Conservation (phyloP, 2,888 invertebrate genomes). For the Phytoseiulus persimilis region DNA sequence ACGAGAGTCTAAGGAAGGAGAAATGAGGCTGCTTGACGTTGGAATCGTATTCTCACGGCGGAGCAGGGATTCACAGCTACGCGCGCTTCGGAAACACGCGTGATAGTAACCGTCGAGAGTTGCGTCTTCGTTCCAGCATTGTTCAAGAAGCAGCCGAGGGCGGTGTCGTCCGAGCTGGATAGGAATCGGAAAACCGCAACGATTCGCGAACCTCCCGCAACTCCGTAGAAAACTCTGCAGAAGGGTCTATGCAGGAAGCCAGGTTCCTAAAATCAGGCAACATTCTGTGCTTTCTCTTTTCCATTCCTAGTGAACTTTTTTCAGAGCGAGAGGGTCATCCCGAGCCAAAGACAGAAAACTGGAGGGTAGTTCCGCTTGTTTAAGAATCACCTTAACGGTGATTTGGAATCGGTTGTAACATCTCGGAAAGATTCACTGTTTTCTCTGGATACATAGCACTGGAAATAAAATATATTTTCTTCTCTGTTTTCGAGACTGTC, state of each 20-base stretch:
- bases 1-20: not conserved
- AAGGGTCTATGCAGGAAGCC: not conserved
- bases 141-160: not conserved
- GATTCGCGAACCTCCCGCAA: not conserved
- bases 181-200: not conserved
- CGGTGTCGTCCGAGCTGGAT: not conserved
- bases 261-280: too few relatives aligned
- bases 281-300: too few relatives aligned
- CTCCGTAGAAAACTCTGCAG: not conserved
- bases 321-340: too few relatives aligned
- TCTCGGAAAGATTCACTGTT: not conserved
- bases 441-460: not conserved
- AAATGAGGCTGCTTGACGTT: not conserved
- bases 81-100: not conserved
- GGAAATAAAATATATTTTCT: not conserved
- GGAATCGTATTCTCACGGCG: not conserved
- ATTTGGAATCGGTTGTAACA: not conserved
- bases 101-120: not conserved
- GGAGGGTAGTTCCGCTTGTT: too few relatives aligned
- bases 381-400: too few relatives aligned
- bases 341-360: too few relatives aligned
- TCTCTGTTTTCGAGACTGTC: not conserved
- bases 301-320: too few relatives aligned
- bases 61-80: not conserved
- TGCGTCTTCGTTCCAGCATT: not conserved